Evolutionary conservation across 2,888 invertebrate species (phyloP).

Genomic region (Seira musarum): DNA sequence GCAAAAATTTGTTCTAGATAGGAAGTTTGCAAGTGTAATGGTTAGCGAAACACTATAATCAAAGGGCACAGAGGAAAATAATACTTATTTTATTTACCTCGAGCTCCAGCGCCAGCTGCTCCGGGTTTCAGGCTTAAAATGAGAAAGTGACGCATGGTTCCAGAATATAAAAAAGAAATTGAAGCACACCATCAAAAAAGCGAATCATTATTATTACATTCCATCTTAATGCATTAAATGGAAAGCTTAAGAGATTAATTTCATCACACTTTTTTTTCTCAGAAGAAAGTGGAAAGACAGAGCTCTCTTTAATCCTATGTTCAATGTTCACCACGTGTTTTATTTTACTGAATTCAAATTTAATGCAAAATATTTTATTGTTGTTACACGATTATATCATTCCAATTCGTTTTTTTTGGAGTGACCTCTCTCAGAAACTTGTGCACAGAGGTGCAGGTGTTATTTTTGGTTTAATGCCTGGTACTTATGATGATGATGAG

Average conservation of each 20-base stretch:
- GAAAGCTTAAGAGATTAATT: too few species aligned
- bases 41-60: slow-evolving; percentile 28
- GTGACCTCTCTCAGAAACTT: too few species aligned
- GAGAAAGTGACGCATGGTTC: slow-evolving; percentile 24
- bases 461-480: too few species aligned
- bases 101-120: neutral
- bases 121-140: neutral
- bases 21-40: slow-evolving; percentile 49
- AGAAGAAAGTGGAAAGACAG: slow-evolving; percentile 28
- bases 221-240: slow-evolving; percentile 37
- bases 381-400: too few species aligned
- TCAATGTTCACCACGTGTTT: slow-evolving; percentile 7
- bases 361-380: neutral
- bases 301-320: too few species aligned
- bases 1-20: slow-evolving; percentile 43
- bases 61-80: slow-evolving; percentile 34
- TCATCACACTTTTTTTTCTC: too few species aligned
- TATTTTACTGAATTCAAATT: slow-evolving; percentile 23
- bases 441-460: too few species aligned
- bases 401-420: too few species aligned
- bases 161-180: too few species aligned
- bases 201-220: slow-evolving; percentile 49
- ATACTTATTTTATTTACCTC: slow-evolving; percentile 10
- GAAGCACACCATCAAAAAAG: too few species aligned
- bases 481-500: too few species aligned